Evolutionary conservation across 2,797 vertebrate genomes (phyloP), one percentile per base, ranked within the genome.

Genomic region (Hippoglossus hippoglossus): DNA sequence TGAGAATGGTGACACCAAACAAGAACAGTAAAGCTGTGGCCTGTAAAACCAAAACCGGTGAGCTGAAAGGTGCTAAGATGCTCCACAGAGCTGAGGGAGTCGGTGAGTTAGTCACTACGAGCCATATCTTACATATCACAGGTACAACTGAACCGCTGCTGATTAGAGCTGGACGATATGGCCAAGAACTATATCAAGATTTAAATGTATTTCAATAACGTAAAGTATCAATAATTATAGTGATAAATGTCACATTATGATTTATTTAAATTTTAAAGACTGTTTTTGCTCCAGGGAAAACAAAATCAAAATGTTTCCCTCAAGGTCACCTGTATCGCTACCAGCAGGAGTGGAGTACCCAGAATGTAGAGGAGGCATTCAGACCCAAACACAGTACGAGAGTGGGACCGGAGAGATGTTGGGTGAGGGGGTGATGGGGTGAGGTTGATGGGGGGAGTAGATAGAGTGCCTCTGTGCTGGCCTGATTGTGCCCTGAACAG

Each of bases 401-500:
- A 81, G 26, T 6, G 50, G 39, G 60, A 22, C 61, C 58, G 69
- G 57, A 59, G 70, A 55, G 73, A 51, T 71, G 59, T 2, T 34
- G 62, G 47, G 41, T 49, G 28, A 41, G 28, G 59, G 57, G 54
- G 19, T 57, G 28, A 57, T 10, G 53, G 63, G 24, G 51, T 21
- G 54, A 26, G 36, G 52, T n/a, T 25, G 58, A 7, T 39, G 3
- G 15, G 24, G 72, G 44, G 52, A 47, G 26, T n/a, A 44, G 80
- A 82, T 75, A 81, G 73, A 84, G 82, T 63, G 79, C 69, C 81
- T 86, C 75, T 88, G 80, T 89, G 71, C 69, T 80, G 84, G 77
- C 86, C 84, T 90, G 88, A 89, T 90, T 89, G 78, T 63, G 56
- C 87, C 83, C 84, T 90, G 66, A 71, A 66, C 73, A 91, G 86